phyloP scores from a whole-genome alignment of 2,797 vertebrate genomes.

The Labroides dimidiatus region DNA sequence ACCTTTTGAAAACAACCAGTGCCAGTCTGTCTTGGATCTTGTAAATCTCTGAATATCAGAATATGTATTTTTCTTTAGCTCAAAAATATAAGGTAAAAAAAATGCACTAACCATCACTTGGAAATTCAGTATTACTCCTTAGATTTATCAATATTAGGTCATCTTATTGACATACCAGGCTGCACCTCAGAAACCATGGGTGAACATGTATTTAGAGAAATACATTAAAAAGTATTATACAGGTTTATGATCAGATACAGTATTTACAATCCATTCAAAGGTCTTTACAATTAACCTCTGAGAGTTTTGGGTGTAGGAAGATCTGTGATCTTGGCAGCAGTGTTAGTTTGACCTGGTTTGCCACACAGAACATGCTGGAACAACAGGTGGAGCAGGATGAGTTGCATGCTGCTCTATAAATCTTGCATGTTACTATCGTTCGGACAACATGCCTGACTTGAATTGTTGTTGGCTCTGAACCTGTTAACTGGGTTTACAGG shows the following conservation, averaged over 20 bases:
- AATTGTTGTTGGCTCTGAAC: conserved; percentile 29
- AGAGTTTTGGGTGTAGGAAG: not conserved
- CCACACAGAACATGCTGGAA: not conserved
- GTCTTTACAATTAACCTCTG: not conserved
- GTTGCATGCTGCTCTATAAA: not conserved
- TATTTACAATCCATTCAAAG: not conserved
- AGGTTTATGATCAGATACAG: not conserved
- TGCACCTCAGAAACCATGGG: not conserved
- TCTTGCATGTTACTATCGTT: not conserved
- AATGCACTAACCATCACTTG: too few species aligned
- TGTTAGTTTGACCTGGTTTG: not conserved
- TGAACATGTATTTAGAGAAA: not conserved
- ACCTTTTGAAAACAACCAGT: not conserved
- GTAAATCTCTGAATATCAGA: too few species aligned
- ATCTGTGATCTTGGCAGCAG: not conserved
- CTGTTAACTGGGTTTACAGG: conserved; percentile 32
- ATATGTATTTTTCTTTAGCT: too few species aligned
- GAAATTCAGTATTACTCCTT: too few species aligned
- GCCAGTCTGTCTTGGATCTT: too few species aligned
- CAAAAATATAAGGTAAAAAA: too few species aligned
- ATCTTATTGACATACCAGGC: too few species aligned
- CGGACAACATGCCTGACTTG: not conserved
- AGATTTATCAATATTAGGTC: not conserved
- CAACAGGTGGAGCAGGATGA: not conserved
- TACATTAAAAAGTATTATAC: not conserved